phyloP scores from a whole-genome alignment of 2,797 vertebrate genomes.

The Ceryle rudis region DNA sequence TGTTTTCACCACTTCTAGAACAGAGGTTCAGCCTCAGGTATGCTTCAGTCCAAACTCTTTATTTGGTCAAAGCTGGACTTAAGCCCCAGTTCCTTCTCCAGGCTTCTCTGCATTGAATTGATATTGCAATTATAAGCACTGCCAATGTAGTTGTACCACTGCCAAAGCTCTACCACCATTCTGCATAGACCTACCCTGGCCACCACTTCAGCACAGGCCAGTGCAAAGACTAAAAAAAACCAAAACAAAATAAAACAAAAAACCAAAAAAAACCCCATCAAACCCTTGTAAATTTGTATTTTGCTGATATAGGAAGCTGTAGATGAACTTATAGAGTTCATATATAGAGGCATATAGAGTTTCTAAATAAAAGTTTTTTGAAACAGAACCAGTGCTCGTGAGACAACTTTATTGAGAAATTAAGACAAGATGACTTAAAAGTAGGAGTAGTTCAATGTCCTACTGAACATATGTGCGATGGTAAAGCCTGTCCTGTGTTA shows the following conservation, averaged over 20 bases:
- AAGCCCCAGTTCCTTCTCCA: background rate
- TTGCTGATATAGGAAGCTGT: background rate
- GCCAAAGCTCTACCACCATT: background rate
- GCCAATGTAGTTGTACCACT: background rate
- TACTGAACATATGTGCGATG: background rate
- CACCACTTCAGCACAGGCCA: background rate
- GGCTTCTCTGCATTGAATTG: background rate
- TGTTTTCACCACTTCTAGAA: background rate
- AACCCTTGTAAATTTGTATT: background rate
- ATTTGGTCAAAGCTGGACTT: background rate
- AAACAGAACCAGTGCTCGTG: background rate
- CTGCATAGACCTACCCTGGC: fast-evolving
- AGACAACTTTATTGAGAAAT: background rate
- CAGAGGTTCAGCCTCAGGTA: background rate
- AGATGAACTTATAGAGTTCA: background rate
- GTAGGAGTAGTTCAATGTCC: background rate
- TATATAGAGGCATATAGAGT: background rate
- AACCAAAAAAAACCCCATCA: too few species aligned
- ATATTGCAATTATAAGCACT: background rate
- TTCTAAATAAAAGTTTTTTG: background rate
- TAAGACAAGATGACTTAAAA: background rate
- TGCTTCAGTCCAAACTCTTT: background rate
- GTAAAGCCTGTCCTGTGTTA: background rate
- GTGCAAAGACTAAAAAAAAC: background rate
- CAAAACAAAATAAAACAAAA: too few species aligned